Percentiles rank a stretch among this genome's conserved stretches.
Conservation (phyloP, 2,797 vertebrate species). For the Siniperca undulata region DNA sequence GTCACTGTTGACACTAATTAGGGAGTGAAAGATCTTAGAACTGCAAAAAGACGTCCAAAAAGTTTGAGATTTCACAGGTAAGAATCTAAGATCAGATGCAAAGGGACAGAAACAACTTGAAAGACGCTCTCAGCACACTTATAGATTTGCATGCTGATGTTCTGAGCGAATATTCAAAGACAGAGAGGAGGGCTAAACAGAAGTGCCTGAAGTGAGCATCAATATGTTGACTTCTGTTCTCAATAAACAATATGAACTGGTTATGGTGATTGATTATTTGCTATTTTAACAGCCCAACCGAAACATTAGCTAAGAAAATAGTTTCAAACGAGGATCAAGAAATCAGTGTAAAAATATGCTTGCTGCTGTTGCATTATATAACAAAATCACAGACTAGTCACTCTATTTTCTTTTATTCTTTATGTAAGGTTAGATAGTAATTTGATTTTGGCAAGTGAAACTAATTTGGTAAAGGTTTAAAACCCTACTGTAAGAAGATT, state of each 20-base stretch:
- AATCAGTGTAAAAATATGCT: background rate
- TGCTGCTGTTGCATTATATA: background rate
- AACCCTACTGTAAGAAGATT: too few relatives aligned
- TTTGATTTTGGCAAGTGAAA: background rate
- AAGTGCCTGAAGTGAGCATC: background rate
- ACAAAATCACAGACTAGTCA: background rate
- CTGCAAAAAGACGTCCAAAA: constrained; percentile 37
- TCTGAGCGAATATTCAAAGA: constrained; percentile 27
- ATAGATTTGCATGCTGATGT: constrained; percentile 15
- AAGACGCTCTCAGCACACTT: constrained; percentile 29
- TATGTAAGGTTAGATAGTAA: background rate
- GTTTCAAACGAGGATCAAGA: background rate
- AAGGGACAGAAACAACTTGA: constrained; percentile 44
- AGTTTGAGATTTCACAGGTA: constrained; percentile 59
- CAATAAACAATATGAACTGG: constrained; percentile 4
- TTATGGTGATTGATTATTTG: background rate
- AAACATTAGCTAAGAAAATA: background rate
- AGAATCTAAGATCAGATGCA: constrained; percentile 57
- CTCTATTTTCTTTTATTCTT: background rate
- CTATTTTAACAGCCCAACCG: background rate
- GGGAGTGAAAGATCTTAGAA: constrained; percentile 28
- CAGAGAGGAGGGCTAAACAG: constrained; percentile 17
- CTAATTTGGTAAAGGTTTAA: background rate
- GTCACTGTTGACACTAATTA: constrained; percentile 58
- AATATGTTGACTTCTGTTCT: background rate